phyloP scores from a whole-genome alignment of 30 jellyfish, hydroid and myxozoan species.

The Hydractinia symbiolongicarpus region DNA sequence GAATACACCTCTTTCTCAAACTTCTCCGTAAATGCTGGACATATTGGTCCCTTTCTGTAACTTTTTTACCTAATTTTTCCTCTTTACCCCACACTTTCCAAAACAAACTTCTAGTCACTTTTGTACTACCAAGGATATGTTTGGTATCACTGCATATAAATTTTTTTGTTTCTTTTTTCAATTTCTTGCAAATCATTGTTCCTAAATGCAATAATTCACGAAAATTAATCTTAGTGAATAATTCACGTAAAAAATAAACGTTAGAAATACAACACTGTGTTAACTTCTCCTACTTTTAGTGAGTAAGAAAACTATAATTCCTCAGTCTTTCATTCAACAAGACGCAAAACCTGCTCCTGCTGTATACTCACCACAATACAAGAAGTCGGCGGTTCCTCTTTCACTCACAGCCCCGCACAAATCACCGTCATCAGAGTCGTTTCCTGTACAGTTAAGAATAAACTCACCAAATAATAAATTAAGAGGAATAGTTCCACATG shows the following conservation, averaged over 20 bases:
- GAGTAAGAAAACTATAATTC: conserved; percentile 45
- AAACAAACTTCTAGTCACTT: no score
- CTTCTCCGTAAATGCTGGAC: no score
- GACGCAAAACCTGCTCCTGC: background rate
- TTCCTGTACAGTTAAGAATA: conserved; percentile 73
- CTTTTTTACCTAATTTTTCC: no score
- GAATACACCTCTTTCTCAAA: no score
- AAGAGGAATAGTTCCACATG: conserved; percentile 84
- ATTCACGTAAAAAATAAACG: background rate
- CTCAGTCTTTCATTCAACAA: conserved; percentile 19
- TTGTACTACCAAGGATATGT: no score
- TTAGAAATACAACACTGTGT: background rate
- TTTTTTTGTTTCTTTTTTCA: no score
- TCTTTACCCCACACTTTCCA: no score
- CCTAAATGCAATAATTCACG: no score
- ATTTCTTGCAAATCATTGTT: no score
- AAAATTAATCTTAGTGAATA: no score
- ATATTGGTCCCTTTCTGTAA: no score
- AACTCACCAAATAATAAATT: conserved; percentile 72
- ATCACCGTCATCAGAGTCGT: conserved; percentile 27
- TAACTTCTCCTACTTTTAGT: conserved; percentile 8
- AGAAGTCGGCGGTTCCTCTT: conserved; percentile 5
- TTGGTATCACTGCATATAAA: no score
- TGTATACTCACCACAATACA: background rate
- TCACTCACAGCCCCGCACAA: background rate